Base-by-base conservation (phyloP, 2,113 vertebrate genomes). In the Heptranchias perlo region DNA sequence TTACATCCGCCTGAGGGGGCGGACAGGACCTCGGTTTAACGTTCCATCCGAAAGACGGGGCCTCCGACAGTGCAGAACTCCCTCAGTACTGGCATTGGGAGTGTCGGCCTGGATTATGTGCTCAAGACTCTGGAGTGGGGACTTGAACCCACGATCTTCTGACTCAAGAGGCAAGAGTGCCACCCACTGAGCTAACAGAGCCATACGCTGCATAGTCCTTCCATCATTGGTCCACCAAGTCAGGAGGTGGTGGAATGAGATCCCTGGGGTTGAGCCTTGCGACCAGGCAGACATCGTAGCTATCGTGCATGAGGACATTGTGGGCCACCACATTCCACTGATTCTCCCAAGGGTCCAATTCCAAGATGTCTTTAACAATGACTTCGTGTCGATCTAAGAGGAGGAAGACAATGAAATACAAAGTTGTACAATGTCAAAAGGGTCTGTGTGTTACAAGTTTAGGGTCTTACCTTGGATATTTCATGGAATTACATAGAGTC, bases 241-340 rank as follows among this genome's bases (percentile, higher is more conserved):
- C 99, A 0, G 98, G 97, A 78, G 99, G 99, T 6, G 99, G 99
- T 89, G 99, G 98, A 96, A 99, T 98, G 23, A 99, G 99, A 97
- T 99, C 99, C 76, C 99, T 97, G 0, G 99, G 99, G 97, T 99
- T 99, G 96, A 99, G 98, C 82, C 97, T 98, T 96, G 99, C 99
- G 96, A 99, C 99, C 8, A 99, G 98, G 96, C 99, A 99, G 78
- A 99, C 98, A 0, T 99, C 99, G 0, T 99, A 99, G 96, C 97
- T 98, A 97, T 99, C 98, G 0, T 99, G 99, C 99, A 99, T 99
- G 97, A 99, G 98, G 96, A 97, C 98, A 0, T 97, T 96, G 54
- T 98, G 96, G 95, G 98, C 98, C 44, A 98, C 98, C 28, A 98
- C 98, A 0, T 98, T 99, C 99, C 99, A 99, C 61, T 98, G 98